These are phyloP conservation scores for Brachionus manjavacas DNA, from an alignment of 1,140 invertebrate species.

Conservation along the genomic window DNA sequence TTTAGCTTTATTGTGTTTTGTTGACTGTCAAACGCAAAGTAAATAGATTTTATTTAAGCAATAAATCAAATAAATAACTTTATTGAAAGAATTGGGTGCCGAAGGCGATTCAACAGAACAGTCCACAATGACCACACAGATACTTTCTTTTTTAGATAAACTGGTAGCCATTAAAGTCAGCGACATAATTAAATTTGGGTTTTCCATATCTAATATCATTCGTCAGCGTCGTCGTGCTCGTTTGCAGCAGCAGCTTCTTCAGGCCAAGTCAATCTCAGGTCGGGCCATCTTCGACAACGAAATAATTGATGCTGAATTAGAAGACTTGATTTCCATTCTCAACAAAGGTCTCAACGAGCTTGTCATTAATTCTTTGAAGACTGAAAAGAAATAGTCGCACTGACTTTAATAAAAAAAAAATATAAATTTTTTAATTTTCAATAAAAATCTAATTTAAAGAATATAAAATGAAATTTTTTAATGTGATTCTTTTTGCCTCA, in stretches of 20 bases:
- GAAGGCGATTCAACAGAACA: not conserved
- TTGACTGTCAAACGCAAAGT: not conserved
- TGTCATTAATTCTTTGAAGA: not conserved
- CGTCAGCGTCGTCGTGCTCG: not conserved
- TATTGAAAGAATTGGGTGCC: not conserved
- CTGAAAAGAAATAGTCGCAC: not conserved
- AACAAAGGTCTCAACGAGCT: not conserved
- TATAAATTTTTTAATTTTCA: not conserved
- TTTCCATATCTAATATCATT: not conserved
- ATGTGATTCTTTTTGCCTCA: not conserved
- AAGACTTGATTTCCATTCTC: not conserved
- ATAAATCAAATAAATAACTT: not conserved
- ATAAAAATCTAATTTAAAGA: not conserved
- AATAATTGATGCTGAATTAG: not conserved
- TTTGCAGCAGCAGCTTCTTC: not conserved
- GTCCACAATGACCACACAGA: not conserved
- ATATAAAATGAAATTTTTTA: not conserved
- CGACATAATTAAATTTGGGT: conserved; percentile 26
- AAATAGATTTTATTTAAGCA: not conserved
- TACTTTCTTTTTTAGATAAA: conserved; percentile 13
- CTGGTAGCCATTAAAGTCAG: conserved; percentile 5
- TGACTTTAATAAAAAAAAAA: not conserved
- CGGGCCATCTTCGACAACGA: not conserved
- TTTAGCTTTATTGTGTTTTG: not conserved
- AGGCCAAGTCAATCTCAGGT: not conserved